Percentiles rank a stretch among this genome's conserved stretches.
phyloP scores from a whole-genome alignment of 2,113 vertebrate genomes.

The Emydocephalus ijimae region DNA sequence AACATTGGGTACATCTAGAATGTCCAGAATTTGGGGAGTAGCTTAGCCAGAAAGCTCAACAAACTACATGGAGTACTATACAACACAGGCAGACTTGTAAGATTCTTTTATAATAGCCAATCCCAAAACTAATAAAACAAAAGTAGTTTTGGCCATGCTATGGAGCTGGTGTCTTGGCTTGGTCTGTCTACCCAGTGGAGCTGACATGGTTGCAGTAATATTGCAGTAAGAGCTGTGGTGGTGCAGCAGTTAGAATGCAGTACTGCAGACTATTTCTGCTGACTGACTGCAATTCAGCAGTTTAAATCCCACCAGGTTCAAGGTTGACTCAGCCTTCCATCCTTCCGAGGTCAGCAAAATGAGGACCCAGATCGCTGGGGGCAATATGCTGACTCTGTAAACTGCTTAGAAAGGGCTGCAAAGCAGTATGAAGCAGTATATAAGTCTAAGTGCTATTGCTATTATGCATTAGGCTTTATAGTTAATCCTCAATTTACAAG shows the following conservation, averaged over 20 bases:
- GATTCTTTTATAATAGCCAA: background rate
- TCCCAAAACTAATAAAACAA: background rate
- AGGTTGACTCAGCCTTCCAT: too few species aligned
- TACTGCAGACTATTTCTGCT: too few species aligned
- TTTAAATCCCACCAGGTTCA: too few species aligned
- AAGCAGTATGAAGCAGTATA: too few species aligned
- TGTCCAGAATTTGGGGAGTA: background rate
- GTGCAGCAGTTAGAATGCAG: too few species aligned
- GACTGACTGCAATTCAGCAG: too few species aligned
- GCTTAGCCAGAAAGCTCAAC: background rate
- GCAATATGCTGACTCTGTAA: too few species aligned
- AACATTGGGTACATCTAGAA: background rate
- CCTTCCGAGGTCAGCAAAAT: too few species aligned
- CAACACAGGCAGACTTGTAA: background rate
- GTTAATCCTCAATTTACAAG: background rate
- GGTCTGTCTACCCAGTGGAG: background rate
- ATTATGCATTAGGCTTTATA: background rate
- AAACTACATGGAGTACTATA: background rate
- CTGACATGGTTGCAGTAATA: background rate
- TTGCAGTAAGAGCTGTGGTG: too few species aligned
- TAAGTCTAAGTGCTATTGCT: background rate
- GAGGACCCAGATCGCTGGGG: too few species aligned
- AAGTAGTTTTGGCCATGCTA: background rate
- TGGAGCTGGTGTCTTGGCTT: background rate
- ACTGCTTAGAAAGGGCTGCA: too few species aligned